These are phyloP conservation scores for Podarcis raffonei DNA, from an alignment of 2,113 vertebrate genomes.

Conservation along the genomic window DNA sequence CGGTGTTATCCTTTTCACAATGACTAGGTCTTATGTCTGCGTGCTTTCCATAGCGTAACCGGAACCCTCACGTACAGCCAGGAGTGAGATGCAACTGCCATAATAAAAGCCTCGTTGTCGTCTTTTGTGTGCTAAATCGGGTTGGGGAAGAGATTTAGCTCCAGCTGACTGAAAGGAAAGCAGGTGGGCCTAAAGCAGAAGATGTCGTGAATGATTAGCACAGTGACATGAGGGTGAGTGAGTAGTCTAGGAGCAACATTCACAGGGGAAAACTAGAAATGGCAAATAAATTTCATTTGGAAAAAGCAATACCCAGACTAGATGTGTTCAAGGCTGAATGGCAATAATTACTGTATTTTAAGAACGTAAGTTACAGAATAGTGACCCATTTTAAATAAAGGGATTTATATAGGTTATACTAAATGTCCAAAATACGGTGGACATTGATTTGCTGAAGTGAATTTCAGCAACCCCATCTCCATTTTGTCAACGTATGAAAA, in stretches of 20 bases:
- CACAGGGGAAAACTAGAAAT: background rate
- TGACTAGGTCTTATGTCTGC: background rate
- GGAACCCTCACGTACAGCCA: background rate
- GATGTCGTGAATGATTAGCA: background rate
- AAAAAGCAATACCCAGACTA: background rate
- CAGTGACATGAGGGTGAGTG: background rate
- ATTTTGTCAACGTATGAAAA: background rate
- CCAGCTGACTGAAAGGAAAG: background rate
- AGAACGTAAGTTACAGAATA: background rate
- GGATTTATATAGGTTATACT: background rate
- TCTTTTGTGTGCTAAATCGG: background rate
- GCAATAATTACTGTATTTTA: background rate
- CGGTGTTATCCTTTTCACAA: background rate
- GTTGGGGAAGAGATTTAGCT: background rate
- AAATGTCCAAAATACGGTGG: background rate
- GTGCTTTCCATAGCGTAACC: background rate
- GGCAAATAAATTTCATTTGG: background rate
- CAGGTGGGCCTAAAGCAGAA: background rate
- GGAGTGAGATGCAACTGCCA: background rate
- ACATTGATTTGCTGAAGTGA: background rate
- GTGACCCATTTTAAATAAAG: background rate
- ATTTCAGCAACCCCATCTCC: background rate
- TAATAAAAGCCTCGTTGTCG: background rate
- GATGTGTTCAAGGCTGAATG: background rate
- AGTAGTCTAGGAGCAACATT: background rate